These are phyloP conservation scores for Clamator glandarius DNA, from an alignment of 2,797 vertebrate species.

Conservation along the genomic window DNA sequence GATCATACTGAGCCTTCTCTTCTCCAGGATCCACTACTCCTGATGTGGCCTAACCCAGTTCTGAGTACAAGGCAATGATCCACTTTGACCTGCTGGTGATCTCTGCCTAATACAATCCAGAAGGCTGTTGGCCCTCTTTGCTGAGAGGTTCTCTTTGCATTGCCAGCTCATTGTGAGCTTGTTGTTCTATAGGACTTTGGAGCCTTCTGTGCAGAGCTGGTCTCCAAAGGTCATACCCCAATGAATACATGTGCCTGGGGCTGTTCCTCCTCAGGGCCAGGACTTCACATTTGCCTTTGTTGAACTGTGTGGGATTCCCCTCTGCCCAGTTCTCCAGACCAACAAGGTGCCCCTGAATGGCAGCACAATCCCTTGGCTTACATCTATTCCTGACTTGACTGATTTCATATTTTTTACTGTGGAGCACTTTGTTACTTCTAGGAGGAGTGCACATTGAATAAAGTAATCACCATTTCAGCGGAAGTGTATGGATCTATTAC, in stretches of 20 bases:
- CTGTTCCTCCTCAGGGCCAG: too few relatives aligned
- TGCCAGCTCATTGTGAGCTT: neutral
- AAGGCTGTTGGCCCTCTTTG: neutral
- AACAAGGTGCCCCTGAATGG: too few relatives aligned
- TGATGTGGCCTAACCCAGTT: neutral
- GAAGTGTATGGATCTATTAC: slow-evolving; percentile 23
- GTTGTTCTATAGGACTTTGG: neutral
- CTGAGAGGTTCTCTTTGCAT: neutral
- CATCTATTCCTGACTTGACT: slow-evolving; percentile 34
- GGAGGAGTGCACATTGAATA: neutral
- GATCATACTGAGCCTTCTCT: neutral
- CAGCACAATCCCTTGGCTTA: neutral
- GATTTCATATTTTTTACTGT: slow-evolving; percentile 33
- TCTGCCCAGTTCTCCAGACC: too few relatives aligned
- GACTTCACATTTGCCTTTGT: too few relatives aligned
- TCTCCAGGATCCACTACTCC: neutral
- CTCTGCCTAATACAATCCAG: neutral
- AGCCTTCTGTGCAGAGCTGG: neutral
- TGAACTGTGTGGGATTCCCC: too few relatives aligned
- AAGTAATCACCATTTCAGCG: slow-evolving; percentile 42
- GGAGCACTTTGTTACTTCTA: slow-evolving; percentile 28
- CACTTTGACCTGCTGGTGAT: neutral
- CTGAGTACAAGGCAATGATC: neutral
- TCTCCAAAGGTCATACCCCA: neutral
- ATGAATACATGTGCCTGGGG: neutral